phyloP scores from a whole-genome alignment of 1,140 invertebrate genomes.

The Anoplolepis gracilipes region DNA sequence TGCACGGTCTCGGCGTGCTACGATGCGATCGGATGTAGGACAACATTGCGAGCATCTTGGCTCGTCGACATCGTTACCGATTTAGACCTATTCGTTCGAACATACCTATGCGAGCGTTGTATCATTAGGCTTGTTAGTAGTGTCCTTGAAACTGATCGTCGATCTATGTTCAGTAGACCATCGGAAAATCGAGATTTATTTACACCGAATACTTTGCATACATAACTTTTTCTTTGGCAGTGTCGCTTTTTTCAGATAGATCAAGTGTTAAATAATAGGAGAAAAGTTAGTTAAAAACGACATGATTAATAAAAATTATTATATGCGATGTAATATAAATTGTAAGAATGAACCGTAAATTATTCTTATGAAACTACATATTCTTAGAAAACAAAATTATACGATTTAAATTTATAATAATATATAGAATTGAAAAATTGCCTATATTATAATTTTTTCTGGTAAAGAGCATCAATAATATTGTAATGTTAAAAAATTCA shows the following conservation, averaged over 20 bases:
- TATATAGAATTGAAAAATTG: background rate
- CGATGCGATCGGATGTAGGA: conserved; percentile 68
- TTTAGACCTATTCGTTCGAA: conserved; percentile 79
- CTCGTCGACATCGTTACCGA: conserved; percentile 77
- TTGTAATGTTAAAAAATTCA: background rate
- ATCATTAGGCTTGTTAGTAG: conserved; percentile 75
- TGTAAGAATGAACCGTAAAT: background rate
- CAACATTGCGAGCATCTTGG: conserved; percentile 74
- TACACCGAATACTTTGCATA: background rate
- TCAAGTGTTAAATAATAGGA: background rate
- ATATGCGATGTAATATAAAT: background rate
- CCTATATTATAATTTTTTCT: background rate
- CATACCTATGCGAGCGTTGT: conserved; percentile 68
- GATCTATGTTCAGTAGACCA: conserved; percentile 28
- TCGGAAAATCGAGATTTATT: conserved; percentile 14
- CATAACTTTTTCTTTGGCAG: background rate
- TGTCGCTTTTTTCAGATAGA: background rate
- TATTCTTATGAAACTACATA: background rate
- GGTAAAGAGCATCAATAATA: background rate
- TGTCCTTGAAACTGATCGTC: conserved; percentile 56
- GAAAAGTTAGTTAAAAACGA: background rate
- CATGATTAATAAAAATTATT: background rate
- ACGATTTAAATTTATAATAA: background rate
- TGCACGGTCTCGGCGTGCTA: conserved; percentile 45
- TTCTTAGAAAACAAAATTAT: too few species aligned